phyloP scores from a whole-genome alignment of 2,113 vertebrate species.

The Anarrhichthys ocellatus region DNA sequence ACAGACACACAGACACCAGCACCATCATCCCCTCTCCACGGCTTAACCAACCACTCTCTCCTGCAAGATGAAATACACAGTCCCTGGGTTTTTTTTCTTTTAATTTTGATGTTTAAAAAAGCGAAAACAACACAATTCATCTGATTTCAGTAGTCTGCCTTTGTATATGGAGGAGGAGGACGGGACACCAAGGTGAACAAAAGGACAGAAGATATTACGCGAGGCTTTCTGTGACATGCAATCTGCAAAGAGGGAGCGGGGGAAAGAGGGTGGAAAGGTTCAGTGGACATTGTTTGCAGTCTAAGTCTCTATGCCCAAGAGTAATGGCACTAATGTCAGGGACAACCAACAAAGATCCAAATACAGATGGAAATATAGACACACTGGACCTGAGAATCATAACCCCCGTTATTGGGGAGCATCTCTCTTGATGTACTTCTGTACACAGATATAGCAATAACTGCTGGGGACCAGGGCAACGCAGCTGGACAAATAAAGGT shows the following conservation, averaged over 20 bases:
- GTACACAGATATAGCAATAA: neutral
- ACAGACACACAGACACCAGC: neutral
- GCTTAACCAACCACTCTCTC: conserved; percentile 6
- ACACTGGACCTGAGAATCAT: neutral
- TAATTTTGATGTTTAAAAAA: conserved; percentile 5
- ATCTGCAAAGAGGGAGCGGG: conserved; percentile 32
- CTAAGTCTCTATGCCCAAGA: neutral
- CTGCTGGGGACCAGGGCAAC: neutral
- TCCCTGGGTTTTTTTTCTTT: conserved; percentile 11
- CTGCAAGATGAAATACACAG: conserved; percentile 48
- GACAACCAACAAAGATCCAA: conserved; percentile 2
- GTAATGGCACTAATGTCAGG: conserved; percentile 1
- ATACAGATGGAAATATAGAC: neutral
- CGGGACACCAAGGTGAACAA: conserved; percentile 30
- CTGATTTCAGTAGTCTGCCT: conserved; percentile 16
- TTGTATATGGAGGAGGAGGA: neutral
- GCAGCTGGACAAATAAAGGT: neutral
- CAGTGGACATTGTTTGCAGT: neutral
- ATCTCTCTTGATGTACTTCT: neutral
- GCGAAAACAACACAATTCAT: conserved; percentile 29
- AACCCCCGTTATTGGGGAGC: neutral
- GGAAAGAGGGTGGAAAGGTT: conserved; percentile 1
- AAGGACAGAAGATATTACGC: conserved; percentile 36
- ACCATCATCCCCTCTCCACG: conserved; percentile 6
- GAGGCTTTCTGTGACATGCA: conserved; percentile 21